These are phyloP conservation scores for Cartodere bifasciata DNA, from an alignment of 2,888 invertebrate genomes.

Conservation along the genomic window DNA sequence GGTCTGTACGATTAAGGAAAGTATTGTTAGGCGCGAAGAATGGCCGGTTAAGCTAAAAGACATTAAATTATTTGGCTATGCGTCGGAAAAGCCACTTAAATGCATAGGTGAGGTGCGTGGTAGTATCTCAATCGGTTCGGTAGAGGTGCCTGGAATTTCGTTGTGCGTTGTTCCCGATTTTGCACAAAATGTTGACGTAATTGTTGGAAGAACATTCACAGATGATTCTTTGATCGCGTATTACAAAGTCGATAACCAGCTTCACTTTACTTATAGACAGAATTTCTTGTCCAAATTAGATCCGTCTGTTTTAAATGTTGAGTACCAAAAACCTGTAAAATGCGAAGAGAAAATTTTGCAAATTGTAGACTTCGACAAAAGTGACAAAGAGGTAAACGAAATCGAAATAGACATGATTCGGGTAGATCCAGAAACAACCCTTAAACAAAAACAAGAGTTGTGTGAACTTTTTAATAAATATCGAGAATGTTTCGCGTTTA, in stretches of 20 bases:
- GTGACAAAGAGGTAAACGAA: too few relatives aligned
- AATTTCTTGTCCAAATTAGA: too few relatives aligned
- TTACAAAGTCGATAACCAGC: too few relatives aligned
- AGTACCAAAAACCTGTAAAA: too few relatives aligned
- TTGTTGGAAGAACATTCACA: not conserved
- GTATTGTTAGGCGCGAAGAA: not conserved
- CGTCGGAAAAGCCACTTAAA: not conserved
- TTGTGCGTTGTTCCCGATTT: not conserved
- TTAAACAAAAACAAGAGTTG: not conserved
- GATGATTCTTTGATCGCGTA: too few relatives aligned
- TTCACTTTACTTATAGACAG: too few relatives aligned
- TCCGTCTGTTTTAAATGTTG: too few relatives aligned
- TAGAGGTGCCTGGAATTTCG: not conserved
- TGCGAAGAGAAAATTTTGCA: too few relatives aligned
- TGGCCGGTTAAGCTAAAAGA: not conserved
- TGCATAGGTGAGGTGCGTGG: not conserved
- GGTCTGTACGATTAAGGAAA: conserved; percentile 3
- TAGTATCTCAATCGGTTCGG: not conserved
- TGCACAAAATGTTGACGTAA: not conserved
- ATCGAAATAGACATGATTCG: too few relatives aligned
- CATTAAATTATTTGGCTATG: conserved; percentile 4
- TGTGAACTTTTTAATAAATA: not conserved
- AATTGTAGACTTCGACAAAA: too few relatives aligned
- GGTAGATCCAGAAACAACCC: not conserved
- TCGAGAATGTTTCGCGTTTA: not conserved